A percentile compares a stretch with the other conserved stretches of the same genome.
Conservation (phyloP, 1,140 invertebrate species). For the Pentalonia nigronervosa region DNA sequence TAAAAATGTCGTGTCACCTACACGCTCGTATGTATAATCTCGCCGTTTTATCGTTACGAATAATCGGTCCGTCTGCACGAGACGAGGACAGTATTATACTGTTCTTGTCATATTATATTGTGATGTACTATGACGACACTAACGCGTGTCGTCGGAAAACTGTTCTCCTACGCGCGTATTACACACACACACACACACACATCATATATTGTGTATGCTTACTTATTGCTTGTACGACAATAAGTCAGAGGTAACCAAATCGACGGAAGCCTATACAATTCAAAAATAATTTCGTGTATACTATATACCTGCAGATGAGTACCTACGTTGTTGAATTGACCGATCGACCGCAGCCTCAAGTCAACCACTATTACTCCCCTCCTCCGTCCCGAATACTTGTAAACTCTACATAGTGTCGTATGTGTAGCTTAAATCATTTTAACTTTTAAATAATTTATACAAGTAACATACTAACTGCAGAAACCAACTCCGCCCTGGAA, state of each 20-base stretch:
- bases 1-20: background rate
- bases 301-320: background rate
- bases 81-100: background rate
- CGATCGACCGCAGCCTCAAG: too few relatives aligned
- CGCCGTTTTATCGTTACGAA: background rate
- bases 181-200: background rate
- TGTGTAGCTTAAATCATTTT: too few relatives aligned
- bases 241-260: background rate
- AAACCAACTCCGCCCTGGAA: too few relatives aligned
- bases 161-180: background rate
- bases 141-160: background rate
- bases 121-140: background rate
- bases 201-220: background rate
- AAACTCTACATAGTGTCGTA: too few relatives aligned
- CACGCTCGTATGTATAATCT: background rate
- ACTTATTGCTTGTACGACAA: background rate
- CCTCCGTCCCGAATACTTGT: too few relatives aligned
- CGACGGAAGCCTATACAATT: background rate
- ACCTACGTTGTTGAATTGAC: too few relatives aligned
- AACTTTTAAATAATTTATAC: too few relatives aligned
- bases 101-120: background rate
- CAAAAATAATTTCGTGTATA: background rate
- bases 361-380: too few relatives aligned
- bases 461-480: too few relatives aligned
- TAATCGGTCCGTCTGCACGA: background rate